Evolutionary conservation across 2,797 vertebrate genomes (phyloP).

Genomic region (Poecilia picta): DNA sequence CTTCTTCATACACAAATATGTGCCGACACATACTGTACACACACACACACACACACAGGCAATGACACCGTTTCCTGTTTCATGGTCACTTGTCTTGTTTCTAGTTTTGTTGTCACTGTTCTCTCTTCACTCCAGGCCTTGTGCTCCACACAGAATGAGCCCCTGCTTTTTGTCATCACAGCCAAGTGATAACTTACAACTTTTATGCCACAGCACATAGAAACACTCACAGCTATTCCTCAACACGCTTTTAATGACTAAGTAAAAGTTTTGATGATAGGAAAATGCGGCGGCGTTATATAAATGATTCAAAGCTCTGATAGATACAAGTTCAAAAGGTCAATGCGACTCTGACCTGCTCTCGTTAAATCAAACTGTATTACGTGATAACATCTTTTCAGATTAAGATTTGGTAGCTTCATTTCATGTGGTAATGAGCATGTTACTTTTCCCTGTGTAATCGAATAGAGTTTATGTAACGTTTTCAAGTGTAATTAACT

Average conservation of each 20-base stretch:
- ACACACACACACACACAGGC: constrained; percentile 21
- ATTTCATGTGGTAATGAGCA: not conserved
- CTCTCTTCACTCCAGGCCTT: constrained; percentile 50
- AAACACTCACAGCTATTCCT: constrained; percentile 21
- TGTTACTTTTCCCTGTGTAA: not conserved
- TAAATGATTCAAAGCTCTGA: not conserved
- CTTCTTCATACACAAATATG: constrained; percentile 37
- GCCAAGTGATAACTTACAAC: not conserved
- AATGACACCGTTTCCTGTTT: constrained; percentile 37
- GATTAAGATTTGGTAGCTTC: not conserved
- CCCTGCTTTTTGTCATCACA: constrained; percentile 28
- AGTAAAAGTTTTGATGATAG: constrained; percentile 31
- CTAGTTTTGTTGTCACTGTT: constrained; percentile 28
- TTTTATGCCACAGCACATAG: constrained; percentile 20
- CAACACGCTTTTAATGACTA: constrained; percentile 24
- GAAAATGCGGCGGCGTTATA: not conserved
- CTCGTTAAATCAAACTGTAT: not conserved
- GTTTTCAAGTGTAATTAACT: not conserved
- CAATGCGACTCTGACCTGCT: not conserved
- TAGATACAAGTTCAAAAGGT: not conserved
- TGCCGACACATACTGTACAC: constrained; percentile 15
- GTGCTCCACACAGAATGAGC: constrained; percentile 18
- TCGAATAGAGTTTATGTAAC: not conserved
- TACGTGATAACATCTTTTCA: not conserved
- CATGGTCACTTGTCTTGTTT: constrained; percentile 47